Evolutionary conservation across 2,797 vertebrate genomes (phyloP), one percentile per base, ranked within the genome.

Genomic region (Sphaeramia orbicularis): DNA sequence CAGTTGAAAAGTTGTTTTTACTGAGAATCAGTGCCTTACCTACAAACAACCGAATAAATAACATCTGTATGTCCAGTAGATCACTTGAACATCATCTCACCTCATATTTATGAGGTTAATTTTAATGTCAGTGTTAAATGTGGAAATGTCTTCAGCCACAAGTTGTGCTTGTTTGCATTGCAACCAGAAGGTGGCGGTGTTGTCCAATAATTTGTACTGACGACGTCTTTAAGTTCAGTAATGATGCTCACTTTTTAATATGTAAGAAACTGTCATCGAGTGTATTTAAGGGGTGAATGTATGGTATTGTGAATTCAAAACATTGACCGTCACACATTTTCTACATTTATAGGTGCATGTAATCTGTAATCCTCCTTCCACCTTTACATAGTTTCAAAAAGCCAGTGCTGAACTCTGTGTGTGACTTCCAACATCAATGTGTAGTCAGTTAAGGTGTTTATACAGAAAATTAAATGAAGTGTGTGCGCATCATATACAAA

Each of bases 101-200:
- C 32, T 8, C 32, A 10, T 10, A 35, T 11, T 50, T 14, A n/a
- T 14, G 5, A 40, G 12, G 14, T 11, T 15, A 14, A 3, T 2
- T 14, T 41, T 14, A 6, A 41, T 41, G 14, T 41, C 40, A 41
- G n/a, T 13, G 1, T 41, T 41, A n/a, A 27, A 27, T 5, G 7
- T 30, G 7, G 2, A 30, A 30, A 30, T 30, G 27, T 30, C 7
- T 30, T 30, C 27, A 30, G 27, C 32, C 32, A 35, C 1, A 35
- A 36, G 13, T 21, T 42, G n/a, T 35, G 47, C 12, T 21, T 32
- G 1, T 10, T 11, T 18, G 11, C 18, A 11, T 5, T 48, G 1
- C 40, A 10, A 6, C 83, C 92, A 82, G 4, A 62, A 87, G 90
- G 76, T 79, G 86, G 84, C 85, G 77, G 77, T 86, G 71, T 83